Evolutionary conservation across 2,888 invertebrate species (phyloP), one percentile per base, ranked within the genome.

Genomic region (Mesorhabditis spiculigera): DNA sequence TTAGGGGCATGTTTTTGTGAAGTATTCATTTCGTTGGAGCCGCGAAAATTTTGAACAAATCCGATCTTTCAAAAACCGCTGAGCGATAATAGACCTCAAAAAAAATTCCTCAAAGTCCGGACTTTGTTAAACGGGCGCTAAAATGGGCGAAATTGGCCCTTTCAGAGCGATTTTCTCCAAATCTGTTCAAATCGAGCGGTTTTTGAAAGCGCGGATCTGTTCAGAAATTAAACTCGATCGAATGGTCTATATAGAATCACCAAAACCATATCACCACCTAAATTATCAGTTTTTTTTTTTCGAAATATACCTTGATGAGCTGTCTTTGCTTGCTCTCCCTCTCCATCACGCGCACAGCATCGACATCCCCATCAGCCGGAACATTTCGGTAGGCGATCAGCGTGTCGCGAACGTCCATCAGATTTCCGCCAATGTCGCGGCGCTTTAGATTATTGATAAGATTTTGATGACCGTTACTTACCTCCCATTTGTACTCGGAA

Each of bases 401-500:
- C 43, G 69, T 70, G 5, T 75, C 77, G 6, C 76, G 68, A n/a
- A 75, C 75, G 4, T 78, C 73, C 65, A 83, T 69, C 58, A 82
- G 74, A 43, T 77, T 68, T 5, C 74, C 75, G 16, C 70, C 68
- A 5, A 72, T 63, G 13, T 65, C 45, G 28, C 71, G 72, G 10
- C 71, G 68, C 74, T 76, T 42, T 45, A 71, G 41, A 43, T 41
- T 3, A 66, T 44, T 13, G 10, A 58, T 16, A 10, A 3, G 1
- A 10, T 43, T 61, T 69, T n/a, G 16, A 3, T 42, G 6, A 5
- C 13, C 2, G 28, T 63, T 16, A 63, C 66, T 73, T 45, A 75
- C 77, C 58, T 82, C 80, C 74, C 78, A 78, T 66, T 80, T 82
- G 75, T 82, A 82, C 62, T 82, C 82, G 72, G 78, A 74, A 5